Conservation (phyloP, 2,888 invertebrate species). For the Clepsis dumicolana region DNA sequence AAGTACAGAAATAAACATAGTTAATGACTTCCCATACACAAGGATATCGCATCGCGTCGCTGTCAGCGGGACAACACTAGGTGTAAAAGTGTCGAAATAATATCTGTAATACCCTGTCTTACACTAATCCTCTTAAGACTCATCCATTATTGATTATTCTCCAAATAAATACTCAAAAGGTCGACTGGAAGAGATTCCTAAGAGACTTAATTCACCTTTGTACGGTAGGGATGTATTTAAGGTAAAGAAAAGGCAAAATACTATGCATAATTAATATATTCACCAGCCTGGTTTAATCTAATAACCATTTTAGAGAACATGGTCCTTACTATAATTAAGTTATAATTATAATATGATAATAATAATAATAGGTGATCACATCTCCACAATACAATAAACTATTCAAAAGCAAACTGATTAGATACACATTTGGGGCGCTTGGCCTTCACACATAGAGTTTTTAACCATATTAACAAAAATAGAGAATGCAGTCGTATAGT, state of each 20-base stretch:
- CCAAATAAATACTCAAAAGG: no score
- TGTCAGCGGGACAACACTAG: no score
- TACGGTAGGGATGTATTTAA: neutral
- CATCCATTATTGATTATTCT: no score
- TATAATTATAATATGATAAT: constrained; percentile 56
- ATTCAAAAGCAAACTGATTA: constrained; percentile 55
- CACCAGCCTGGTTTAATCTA: constrained; percentile 56
- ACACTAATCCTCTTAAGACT: no score
- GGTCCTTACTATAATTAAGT: constrained; percentile 63
- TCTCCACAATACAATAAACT: constrained; percentile 56
- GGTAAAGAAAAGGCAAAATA: constrained; percentile 6
- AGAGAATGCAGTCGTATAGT: constrained; percentile 54
- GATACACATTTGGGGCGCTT: constrained; percentile 37
- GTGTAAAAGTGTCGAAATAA: no score
- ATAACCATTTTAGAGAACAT: constrained; percentile 61
- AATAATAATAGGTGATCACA: constrained; percentile 61
- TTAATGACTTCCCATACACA: no score
- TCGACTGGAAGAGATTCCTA: no score
- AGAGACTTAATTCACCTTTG: neutral
- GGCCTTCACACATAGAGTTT: constrained; percentile 38
- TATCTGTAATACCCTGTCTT: no score
- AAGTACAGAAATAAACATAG: no score
- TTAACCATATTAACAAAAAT: constrained; percentile 45
- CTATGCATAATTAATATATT: constrained; percentile 48
- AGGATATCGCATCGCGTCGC: no score